These are phyloP conservation scores for Drosophila neocordata DNA, from an alignment of 1,140 invertebrate species.

Conservation along the genomic window DNA sequence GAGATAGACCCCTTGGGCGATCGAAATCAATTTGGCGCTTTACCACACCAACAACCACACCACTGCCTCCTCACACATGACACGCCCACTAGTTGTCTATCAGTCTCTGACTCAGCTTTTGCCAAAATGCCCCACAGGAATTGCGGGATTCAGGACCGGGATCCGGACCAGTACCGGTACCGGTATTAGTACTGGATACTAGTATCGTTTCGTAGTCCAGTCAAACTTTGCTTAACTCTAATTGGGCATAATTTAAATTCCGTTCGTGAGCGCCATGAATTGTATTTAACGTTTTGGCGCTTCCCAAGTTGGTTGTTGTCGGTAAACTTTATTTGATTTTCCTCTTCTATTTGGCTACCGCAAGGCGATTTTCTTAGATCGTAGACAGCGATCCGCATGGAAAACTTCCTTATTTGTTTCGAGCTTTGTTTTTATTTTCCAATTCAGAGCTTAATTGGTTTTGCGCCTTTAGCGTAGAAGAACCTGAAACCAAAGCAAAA, in stretches of 20 bases:
- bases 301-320: constrained; percentile 70
- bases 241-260: constrained; percentile 82
- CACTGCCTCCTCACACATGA: constrained; percentile 52
- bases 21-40: constrained; percentile 81
- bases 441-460: constrained; percentile 71
- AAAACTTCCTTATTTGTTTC: constrained; percentile 74
- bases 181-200: too few species aligned
- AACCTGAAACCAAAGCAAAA: constrained; percentile 12
- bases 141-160: constrained; percentile 38
- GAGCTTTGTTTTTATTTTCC: constrained; percentile 46
- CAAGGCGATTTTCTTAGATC: constrained; percentile 41
- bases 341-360: constrained; percentile 28
- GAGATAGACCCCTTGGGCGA: constrained; percentile 61
- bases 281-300: constrained; percentile 80
- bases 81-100: constrained; percentile 62
- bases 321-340: constrained; percentile 80
- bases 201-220: too few species aligned
- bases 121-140: constrained; percentile 64
- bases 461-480: constrained; percentile 61
- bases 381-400: constrained; percentile 45
- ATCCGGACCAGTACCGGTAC: too few species aligned
- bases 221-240: constrained; percentile 69
- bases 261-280: constrained; percentile 79
- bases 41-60: constrained; percentile 65
- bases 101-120: constrained; percentile 8